Evolutionary conservation across 2,797 vertebrate genomes (phyloP).

Genomic region (Simalia tracyae): DNA sequence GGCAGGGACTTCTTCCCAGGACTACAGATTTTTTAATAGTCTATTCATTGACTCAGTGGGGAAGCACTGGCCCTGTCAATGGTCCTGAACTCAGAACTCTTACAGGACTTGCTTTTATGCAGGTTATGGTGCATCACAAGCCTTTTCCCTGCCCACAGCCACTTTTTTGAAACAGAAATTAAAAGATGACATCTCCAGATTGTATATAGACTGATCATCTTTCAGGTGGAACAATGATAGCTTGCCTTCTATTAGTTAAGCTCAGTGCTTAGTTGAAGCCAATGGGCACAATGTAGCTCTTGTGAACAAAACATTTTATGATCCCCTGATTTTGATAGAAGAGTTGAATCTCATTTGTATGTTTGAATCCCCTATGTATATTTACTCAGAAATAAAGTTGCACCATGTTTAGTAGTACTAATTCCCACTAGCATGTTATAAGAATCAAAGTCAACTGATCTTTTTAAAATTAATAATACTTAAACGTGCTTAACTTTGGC

Average conservation of each 20-base stretch:
- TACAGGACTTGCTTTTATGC: neutral
- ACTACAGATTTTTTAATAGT: neutral
- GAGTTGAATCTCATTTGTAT: neutral
- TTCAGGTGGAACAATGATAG: neutral
- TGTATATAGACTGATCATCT: neutral
- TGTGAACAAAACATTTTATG: neutral
- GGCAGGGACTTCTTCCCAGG: neutral
- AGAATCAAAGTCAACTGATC: neutral
- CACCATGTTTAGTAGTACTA: neutral
- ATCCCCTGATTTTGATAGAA: neutral
- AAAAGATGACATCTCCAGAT: neutral
- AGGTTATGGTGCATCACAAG: no score
- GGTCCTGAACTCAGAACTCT: neutral
- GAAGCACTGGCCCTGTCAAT: neutral
- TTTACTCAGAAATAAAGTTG: neutral
- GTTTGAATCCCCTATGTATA: neutral
- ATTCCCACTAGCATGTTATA: neutral
- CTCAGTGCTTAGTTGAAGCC: neutral
- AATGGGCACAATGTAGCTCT: neutral
- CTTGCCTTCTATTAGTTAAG: neutral
- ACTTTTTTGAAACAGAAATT: neutral
- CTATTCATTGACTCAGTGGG: neutral
- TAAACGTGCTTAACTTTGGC: neutral
- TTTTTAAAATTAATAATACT: neutral
- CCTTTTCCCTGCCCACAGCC: neutral